Conservation (phyloP, 1,140 invertebrate genomes). For the Drosophila arawakana region DNA sequence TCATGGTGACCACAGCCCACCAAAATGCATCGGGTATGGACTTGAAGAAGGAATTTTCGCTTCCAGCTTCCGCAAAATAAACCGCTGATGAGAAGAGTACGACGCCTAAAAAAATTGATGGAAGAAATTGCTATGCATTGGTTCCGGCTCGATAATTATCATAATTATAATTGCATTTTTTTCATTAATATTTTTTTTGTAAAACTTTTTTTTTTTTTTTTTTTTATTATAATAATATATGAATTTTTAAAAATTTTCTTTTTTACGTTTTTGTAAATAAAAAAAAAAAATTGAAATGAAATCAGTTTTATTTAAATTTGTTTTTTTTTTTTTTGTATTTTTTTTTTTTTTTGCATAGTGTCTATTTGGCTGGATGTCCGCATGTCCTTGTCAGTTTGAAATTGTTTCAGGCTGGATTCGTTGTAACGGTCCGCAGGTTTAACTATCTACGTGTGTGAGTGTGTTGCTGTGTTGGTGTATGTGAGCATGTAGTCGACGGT, state of each 20-base stretch:
- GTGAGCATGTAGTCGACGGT: not conserved
- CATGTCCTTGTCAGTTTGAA: slow-evolving; percentile 38
- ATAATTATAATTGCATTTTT: slow-evolving; percentile 30
- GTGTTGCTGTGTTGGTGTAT: slow-evolving; percentile 3
- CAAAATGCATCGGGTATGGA: slow-evolving; percentile 99
- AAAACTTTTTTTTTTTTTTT: slow-evolving; percentile 32
- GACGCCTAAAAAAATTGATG: slow-evolving; percentile 94
- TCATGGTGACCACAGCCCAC: slow-evolving; percentile 99
- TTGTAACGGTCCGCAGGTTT: slow-evolving; percentile 36
- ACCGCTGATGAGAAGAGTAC: slow-evolving; percentile 99
- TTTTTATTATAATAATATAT: slow-evolving; percentile 21
- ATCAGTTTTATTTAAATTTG: slow-evolving; percentile 22
- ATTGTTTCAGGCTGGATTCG: slow-evolving; percentile 32
- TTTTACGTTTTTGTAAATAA: slow-evolving; percentile 28
- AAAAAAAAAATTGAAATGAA: slow-evolving; percentile 34
- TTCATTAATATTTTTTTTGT: slow-evolving; percentile 20
- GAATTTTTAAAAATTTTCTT: not conserved
- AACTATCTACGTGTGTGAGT: slow-evolving; percentile 20
- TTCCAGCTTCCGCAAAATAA: slow-evolving; percentile 99
- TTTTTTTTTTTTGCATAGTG: slow-evolving; percentile 29
- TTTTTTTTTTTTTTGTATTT: slow-evolving; percentile 18
- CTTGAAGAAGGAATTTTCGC: slow-evolving; percentile 99
- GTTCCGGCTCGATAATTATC: slow-evolving; percentile 64
- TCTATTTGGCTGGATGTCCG: slow-evolving; percentile 39
- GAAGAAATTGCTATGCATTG: slow-evolving; percentile 85